Conservation (phyloP, 2,888 invertebrate genomes). For the Protophormia terraenovae region DNA sequence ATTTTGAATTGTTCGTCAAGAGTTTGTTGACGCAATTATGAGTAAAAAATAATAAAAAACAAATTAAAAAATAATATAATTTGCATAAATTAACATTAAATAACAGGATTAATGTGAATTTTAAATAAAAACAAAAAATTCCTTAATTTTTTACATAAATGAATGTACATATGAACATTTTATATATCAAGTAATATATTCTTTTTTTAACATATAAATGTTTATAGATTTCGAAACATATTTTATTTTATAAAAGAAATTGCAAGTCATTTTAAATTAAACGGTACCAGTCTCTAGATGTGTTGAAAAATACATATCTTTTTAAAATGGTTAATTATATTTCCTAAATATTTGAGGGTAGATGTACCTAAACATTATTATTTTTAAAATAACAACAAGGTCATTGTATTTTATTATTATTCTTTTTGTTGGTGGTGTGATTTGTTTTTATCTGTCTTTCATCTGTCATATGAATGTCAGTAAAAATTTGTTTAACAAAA, state of each 20-base stretch:
- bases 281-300: too few relatives aligned
- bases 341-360: not conserved
- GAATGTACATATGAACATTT: not conserved
- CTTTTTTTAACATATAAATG: too few relatives aligned
- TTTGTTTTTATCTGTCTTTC: constrained; percentile 27
- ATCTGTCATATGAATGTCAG: constrained; percentile 35
- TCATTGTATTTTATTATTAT: constrained; percentile 18
- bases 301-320: not conserved
- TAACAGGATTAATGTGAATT: not conserved
- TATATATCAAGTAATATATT: too few relatives aligned
- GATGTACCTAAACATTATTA: not conserved
- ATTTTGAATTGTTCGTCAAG: not conserved
- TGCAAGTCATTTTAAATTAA: too few relatives aligned
- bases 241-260: too few relatives aligned
- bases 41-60: not conserved
- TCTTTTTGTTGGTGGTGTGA: not conserved
- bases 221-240: too few relatives aligned
- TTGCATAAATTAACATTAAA: not conserved
- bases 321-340: not conserved
- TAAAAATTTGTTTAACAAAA: constrained; percentile 1
- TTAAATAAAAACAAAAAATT: not conserved
- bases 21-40: constrained; percentile 39
- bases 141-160: not conserved
- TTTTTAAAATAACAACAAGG: constrained; percentile 16
- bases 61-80: not conserved